These are phyloP conservation scores for Linhomoeus sp. DNA, from an alignment of 2,888 invertebrate species.

Conservation along the genomic window DNA sequence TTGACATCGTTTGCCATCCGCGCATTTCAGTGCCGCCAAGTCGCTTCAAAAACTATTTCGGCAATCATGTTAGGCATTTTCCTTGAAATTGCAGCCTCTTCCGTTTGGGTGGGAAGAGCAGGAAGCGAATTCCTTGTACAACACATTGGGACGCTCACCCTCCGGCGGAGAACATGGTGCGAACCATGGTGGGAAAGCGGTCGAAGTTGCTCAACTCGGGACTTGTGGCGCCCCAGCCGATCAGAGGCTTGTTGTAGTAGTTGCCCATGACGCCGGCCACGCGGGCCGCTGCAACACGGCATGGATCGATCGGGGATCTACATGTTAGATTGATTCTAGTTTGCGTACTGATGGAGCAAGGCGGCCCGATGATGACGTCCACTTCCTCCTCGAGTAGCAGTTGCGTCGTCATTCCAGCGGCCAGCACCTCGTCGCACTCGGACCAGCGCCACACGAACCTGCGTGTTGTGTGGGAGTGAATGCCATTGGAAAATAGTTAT, in stretches of 20 bases:
- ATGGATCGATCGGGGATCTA: not conserved
- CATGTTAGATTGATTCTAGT: not conserved
- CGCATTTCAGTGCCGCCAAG: too few species aligned
- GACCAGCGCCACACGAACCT: not conserved
- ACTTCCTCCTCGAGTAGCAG: not conserved
- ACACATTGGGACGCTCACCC: too few species aligned
- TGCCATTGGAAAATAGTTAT: not conserved
- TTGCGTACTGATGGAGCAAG: not conserved
- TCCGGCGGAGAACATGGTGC: conserved; percentile 1
- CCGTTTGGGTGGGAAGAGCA: too few species aligned
- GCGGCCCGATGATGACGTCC: conserved; percentile 1
- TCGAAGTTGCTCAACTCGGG: conserved; percentile 7
- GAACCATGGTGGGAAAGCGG: conserved; percentile 10
- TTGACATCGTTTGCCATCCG: too few species aligned
- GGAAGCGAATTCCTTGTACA: too few species aligned
- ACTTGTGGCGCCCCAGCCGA: not conserved
- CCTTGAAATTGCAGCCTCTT: too few species aligned
- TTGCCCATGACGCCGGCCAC: not conserved
- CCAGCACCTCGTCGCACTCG: not conserved
- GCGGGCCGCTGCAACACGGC: not conserved
- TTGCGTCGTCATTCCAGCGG: not conserved
- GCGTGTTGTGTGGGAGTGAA: not conserved
- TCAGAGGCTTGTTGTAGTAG: not conserved
- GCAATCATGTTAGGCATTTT: too few species aligned
- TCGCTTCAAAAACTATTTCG: too few species aligned